Evolutionary conservation across 2,888 invertebrate species (phyloP).

Genomic region (Lithophane ornitopus): DNA sequence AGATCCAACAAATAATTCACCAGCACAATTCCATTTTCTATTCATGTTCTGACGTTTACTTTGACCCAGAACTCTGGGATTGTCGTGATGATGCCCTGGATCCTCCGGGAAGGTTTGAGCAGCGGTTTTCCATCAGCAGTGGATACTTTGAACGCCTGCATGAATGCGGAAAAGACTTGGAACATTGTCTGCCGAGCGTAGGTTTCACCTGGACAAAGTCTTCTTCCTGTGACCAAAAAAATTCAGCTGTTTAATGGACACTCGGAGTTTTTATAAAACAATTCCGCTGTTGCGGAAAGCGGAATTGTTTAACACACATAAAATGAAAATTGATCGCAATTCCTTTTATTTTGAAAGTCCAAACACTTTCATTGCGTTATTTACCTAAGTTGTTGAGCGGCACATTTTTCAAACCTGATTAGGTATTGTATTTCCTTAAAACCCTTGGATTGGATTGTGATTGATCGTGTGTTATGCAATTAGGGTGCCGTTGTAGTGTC

Average conservation of each 20-base stretch:
- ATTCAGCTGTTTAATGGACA: background rate
- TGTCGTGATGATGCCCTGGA: constrained; percentile 90
- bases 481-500: no score
- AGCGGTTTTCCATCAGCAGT: constrained; percentile 87
- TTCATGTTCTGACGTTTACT: constrained; percentile 79
- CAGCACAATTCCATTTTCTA: background rate
- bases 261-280: background rate
- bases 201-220: constrained; percentile 93
- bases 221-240: constrained; percentile 86
- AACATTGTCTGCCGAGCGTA: constrained; percentile 92
- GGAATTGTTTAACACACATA: no score
- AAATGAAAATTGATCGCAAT: no score
- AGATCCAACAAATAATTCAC: constrained; percentile 6
- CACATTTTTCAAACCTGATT: no score
- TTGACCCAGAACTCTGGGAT: constrained; percentile 91
- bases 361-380: no score
- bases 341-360: no score
- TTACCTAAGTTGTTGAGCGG: no score
- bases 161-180: constrained; percentile 90
- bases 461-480: no score
- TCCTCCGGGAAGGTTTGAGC: constrained; percentile 75
- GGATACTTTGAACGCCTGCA: constrained; percentile 92
- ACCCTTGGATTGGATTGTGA: no score
- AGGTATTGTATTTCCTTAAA: no score
- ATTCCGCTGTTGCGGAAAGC: no score